A percentile compares a stretch with the other conserved stretches of the same genome.
phyloP scores from a whole-genome alignment of 2,888 invertebrate species.

The Dryomyza anilis region DNA sequence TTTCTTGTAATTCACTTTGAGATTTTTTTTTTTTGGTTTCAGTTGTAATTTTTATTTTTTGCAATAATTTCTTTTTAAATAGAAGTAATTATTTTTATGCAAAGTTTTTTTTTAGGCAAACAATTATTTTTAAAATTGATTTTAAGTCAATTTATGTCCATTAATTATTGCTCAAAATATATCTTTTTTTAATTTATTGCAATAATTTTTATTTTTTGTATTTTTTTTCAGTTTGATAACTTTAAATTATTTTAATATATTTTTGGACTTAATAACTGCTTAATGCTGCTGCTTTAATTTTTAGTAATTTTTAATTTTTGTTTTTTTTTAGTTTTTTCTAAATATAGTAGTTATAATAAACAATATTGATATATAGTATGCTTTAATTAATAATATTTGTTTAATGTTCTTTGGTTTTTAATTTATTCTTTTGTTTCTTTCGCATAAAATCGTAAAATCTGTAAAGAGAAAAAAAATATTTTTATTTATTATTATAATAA shows the following conservation, averaged over 20 bases:
- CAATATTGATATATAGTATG: too few relatives aligned
- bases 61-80: slow-evolving; percentile 46
- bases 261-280: slow-evolving; percentile 24
- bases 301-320: slow-evolving; percentile 25
- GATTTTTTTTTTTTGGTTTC: slow-evolving; percentile 17
- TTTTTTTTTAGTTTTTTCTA: slow-evolving; percentile 23
- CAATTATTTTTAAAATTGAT: too few relatives aligned
- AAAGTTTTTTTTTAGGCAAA: too few relatives aligned
- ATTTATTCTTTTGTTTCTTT: slow-evolving; percentile 29
- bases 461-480: slow-evolving; percentile 34
- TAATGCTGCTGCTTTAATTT: too few relatives aligned
- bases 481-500: not conserved
- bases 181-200: slow-evolving; percentile 6
- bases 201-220: slow-evolving; percentile 23
- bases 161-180: slow-evolving; percentile 8
- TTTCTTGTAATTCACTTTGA: slow-evolving; percentile 43
- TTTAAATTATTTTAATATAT: slow-evolving; percentile 28
- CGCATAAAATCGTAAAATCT: slow-evolving; percentile 48
- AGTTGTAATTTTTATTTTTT: slow-evolving; percentile 43
- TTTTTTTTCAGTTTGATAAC: too few relatives aligned
- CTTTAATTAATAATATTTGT: slow-evolving; percentile 5
- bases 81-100: too few relatives aligned
- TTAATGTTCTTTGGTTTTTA: slow-evolving; percentile 25
- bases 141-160: slow-evolving; percentile 31
- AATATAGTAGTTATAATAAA: too few relatives aligned